Evolutionary conservation across 1,140 invertebrate species (phyloP).

Genomic region (Heliconius melpomene): DNA sequence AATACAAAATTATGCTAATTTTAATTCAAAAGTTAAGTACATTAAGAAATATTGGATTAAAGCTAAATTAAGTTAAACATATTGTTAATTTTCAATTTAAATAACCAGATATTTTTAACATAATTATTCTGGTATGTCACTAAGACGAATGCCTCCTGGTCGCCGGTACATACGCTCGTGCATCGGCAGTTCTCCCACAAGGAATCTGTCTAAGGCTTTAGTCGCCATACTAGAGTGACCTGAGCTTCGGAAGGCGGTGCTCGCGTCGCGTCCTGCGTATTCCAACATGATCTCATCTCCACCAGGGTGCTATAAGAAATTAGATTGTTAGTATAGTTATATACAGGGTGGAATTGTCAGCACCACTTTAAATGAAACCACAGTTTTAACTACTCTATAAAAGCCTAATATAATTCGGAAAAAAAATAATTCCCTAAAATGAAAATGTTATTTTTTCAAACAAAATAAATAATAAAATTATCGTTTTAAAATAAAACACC

Average conservation of each 20-base stretch:
- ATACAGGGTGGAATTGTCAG: too few relatives aligned
- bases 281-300: conserved; percentile 92
- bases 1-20: background rate
- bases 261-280: conserved; percentile 93
- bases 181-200: conserved; percentile 87
- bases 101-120: background rate
- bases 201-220: conserved; percentile 83
- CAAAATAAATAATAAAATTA: too few relatives aligned
- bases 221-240: conserved; percentile 87
- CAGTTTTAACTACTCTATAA: too few relatives aligned
- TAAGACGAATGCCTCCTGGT: conserved; percentile 70
- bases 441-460: too few relatives aligned
- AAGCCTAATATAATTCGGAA: too few relatives aligned
- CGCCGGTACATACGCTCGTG: conserved; percentile 86
- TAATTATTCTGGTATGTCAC: conserved; percentile 73
- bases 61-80: background rate
- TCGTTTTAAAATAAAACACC: too few relatives aligned
- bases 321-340: too few relatives aligned
- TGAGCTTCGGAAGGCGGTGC: conserved; percentile 89
- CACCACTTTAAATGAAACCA: too few relatives aligned
- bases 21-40: background rate
- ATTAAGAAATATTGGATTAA: background rate
- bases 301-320: conserved; percentile 88
- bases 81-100: background rate
- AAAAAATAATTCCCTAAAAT: too few relatives aligned